A percentile compares a stretch with the other conserved stretches of the same genome.
Evolutionary conservation across 2,888 invertebrate species (phyloP).

Genomic region (Calliopum simillimum): DNA sequence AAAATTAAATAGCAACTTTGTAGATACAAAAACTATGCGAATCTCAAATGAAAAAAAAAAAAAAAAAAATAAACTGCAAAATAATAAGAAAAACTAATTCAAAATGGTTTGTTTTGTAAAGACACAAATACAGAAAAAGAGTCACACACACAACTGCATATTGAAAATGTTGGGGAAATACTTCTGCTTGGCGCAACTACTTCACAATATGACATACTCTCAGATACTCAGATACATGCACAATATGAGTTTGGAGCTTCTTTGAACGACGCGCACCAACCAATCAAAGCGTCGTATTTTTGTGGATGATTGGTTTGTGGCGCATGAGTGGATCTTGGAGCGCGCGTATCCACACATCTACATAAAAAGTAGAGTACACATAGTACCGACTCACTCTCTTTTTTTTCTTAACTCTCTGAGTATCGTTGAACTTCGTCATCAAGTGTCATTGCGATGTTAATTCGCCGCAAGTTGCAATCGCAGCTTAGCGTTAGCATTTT

Average conservation of each 20-base stretch:
- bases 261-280: slow-evolving; percentile 14
- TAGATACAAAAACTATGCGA: slow-evolving; percentile 17
- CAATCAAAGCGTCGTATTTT: slow-evolving; percentile 20
- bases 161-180: slow-evolving; percentile 19
- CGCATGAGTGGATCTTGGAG: slow-evolving; percentile 28
- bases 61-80: not conserved
- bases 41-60: too few relatives aligned
- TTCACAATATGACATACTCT: slow-evolving; percentile 1
- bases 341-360: slow-evolving; percentile 26
- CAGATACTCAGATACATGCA: slow-evolving; percentile 1
- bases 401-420: too few relatives aligned
- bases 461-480: too few relatives aligned
- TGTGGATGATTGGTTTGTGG: slow-evolving; percentile 29
- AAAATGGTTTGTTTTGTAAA: slow-evolving; percentile 36
- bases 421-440: too few relatives aligned
- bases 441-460: too few relatives aligned
- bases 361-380: slow-evolving; percentile 34
- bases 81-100: slow-evolving; percentile 23
- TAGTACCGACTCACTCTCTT: too few relatives aligned
- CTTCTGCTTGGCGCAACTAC: not conserved
- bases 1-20: slow-evolving; percentile 24
- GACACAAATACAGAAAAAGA: not conserved
- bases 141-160: slow-evolving; percentile 2
- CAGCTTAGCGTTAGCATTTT: too few relatives aligned
- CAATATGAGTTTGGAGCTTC: not conserved